Percentiles rank a stretch among this genome's conserved stretches.
Conservation (phyloP, 2,113 vertebrate species). For the Xerus inauris region DNA sequence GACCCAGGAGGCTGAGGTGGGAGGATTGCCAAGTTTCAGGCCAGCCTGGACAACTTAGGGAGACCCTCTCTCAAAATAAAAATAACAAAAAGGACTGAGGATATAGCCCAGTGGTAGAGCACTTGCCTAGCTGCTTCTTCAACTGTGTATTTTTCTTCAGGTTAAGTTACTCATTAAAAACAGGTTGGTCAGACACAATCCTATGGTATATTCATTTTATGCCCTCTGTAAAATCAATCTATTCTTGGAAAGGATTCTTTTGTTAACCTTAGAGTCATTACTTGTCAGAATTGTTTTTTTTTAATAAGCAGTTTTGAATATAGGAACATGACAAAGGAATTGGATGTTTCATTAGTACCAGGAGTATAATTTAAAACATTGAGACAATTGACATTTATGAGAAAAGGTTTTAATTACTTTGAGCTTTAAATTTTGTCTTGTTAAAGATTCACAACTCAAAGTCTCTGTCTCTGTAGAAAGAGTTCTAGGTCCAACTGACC, state of each 20-base stretch:
- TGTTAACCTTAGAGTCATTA: constrained; percentile 35
- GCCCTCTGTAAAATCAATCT: constrained; percentile 12
- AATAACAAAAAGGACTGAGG: too few species aligned
- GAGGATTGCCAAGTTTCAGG: too few species aligned
- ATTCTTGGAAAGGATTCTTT: constrained; percentile 14
- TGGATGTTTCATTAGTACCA: constrained; percentile 25
- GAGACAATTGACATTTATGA: constrained; percentile 10
- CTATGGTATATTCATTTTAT: neutral
- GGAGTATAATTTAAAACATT: constrained; percentile 21
- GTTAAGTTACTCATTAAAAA: constrained; percentile 36
- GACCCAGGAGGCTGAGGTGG: too few species aligned
- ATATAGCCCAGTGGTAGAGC: too few species aligned
- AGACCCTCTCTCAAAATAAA: too few species aligned
- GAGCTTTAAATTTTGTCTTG: constrained; percentile 26
- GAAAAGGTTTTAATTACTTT: constrained; percentile 41
- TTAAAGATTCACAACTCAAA: constrained; percentile 33
- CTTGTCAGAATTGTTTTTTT: neutral
- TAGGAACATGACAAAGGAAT: neutral
- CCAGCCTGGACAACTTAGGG: too few species aligned
- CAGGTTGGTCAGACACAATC: neutral
- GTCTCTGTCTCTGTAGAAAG: neutral
- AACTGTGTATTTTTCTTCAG: neutral
- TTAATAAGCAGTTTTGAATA: constrained; percentile 5
- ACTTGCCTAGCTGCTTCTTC: neutral
- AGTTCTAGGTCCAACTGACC: neutral